phyloP scores from a whole-genome alignment of 2,888 invertebrate species.

The Andrena fulva region DNA sequence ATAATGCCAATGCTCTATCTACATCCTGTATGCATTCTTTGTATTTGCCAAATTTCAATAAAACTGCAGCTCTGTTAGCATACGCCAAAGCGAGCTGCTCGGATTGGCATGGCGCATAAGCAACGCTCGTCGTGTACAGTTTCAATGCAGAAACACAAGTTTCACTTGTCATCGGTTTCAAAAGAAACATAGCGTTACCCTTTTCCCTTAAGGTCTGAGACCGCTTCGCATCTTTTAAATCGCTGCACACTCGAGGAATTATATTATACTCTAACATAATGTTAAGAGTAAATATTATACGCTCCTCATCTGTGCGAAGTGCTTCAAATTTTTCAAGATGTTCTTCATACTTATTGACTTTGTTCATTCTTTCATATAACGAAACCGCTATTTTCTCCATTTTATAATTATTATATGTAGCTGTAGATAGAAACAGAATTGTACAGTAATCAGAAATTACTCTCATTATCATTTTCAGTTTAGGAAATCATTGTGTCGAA shows the following conservation, averaged over 20 bases:
- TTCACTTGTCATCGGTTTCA: constrained; percentile 5
- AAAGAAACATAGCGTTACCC: constrained; percentile 87
- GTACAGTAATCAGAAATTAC: neutral
- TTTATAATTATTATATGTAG: neutral
- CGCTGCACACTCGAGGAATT: constrained; percentile 81
- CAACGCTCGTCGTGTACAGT: constrained; percentile 89
- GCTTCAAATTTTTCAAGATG: constrained; percentile 44
- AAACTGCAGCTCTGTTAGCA: constrained; percentile 92
- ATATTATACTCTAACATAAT: constrained; percentile 84
- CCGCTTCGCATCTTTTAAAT: constrained; percentile 85
- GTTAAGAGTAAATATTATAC: constrained; percentile 85
- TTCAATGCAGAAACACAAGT: constrained; percentile 78
- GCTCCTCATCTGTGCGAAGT: constrained; percentile 84
- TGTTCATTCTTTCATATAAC: neutral
- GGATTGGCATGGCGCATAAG: constrained; percentile 87
- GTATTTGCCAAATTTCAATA: constrained; percentile 88
- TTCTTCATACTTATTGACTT: neutral
- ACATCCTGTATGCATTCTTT: constrained; percentile 90
- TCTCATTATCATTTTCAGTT: neutral
- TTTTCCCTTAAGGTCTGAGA: constrained; percentile 87
- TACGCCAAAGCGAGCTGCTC: constrained; percentile 88
- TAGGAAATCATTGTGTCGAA: too few species aligned
- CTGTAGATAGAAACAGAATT: neutral
- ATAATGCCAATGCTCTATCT: constrained; percentile 86
- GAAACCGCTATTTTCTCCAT: neutral